These are phyloP conservation scores for Telmatherina bonti DNA, from an alignment of 2,797 vertebrate genomes.

Conservation along the genomic window DNA sequence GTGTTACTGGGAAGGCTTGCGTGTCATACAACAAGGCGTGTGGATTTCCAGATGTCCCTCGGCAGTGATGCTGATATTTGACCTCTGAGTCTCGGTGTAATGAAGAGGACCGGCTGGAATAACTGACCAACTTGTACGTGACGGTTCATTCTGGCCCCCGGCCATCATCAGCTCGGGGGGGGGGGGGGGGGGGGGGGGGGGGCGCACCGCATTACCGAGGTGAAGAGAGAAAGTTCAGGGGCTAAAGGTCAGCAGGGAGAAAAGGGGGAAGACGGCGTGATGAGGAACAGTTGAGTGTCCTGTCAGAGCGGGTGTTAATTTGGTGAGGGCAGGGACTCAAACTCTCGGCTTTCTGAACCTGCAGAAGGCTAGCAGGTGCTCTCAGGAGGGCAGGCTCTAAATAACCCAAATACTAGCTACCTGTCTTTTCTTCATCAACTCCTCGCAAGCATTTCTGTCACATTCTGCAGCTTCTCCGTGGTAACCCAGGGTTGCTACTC, in stretches of 20 bases:
- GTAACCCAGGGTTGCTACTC: slow-evolving; percentile 18
- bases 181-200: too few relatives aligned
- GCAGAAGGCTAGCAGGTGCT: slow-evolving; percentile 58
- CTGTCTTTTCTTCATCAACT: slow-evolving; percentile 1
- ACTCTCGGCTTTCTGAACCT: slow-evolving; percentile 30
- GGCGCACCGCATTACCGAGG: slow-evolving; percentile 32
- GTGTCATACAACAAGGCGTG: slow-evolving; percentile 36
- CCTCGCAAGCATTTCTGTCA: not conserved
- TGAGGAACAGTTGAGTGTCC: slow-evolving; percentile 43
- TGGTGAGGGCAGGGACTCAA: slow-evolving; percentile 51
- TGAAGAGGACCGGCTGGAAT: slow-evolving; percentile 53
- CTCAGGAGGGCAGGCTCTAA: slow-evolving; percentile 26
- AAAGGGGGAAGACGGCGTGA: slow-evolving; percentile 15
- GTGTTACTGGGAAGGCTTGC: slow-evolving; percentile 33
- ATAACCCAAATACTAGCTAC: slow-evolving; percentile 29
- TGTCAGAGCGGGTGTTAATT: slow-evolving; percentile 55
- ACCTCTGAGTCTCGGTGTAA: slow-evolving; percentile 52
- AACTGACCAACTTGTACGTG: slow-evolving; percentile 45
- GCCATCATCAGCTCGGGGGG: too few relatives aligned
- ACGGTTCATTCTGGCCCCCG: slow-evolving; percentile 39
- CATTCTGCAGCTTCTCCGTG: slow-evolving; percentile 1
- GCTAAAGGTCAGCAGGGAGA: slow-evolving; percentile 43
- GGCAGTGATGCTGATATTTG: slow-evolving; percentile 54
- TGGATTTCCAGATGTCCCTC: slow-evolving; percentile 52
- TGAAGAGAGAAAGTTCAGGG: slow-evolving; percentile 53